These are phyloP conservation scores for Emydoidea blandingii DNA, from an alignment of 2,797 vertebrate genomes.

Conservation along the genomic window DNA sequence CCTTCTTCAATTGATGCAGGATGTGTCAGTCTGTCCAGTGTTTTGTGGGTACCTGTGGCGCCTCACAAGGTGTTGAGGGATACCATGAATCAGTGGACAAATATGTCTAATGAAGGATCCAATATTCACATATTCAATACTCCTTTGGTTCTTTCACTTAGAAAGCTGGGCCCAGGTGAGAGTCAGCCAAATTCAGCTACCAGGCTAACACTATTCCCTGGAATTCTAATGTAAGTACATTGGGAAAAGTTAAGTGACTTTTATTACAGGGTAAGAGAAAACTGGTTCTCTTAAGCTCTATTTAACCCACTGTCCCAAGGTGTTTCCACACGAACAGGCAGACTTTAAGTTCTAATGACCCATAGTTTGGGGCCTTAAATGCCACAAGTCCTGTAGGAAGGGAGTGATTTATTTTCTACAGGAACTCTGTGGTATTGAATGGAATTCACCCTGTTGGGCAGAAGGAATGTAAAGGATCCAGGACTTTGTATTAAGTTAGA, in stretches of 20 bases:
- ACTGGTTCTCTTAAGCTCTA: too few species aligned
- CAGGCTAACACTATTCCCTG: conserved; percentile 28
- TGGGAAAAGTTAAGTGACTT: neutral
- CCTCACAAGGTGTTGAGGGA: neutral
- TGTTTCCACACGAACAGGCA: too few species aligned
- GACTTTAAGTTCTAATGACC: neutral
- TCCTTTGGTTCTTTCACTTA: neutral
- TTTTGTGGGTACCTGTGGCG: neutral
- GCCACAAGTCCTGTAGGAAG: neutral
- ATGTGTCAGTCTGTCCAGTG: neutral
- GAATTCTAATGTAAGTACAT: neutral
- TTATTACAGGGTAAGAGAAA: neutral
- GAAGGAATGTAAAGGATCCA: neutral
- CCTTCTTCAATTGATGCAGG: neutral
- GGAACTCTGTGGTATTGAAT: neutral
- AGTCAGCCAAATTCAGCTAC: neutral
- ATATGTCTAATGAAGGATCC: neutral
- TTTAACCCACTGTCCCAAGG: too few species aligned
- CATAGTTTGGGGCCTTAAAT: neutral
- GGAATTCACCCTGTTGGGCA: neutral
- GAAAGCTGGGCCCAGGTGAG: neutral
- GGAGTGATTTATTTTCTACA: neutral
- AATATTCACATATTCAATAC: neutral
- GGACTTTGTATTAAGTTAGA: neutral
- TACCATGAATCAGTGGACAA: neutral